phyloP scores from a whole-genome alignment of 2,888 invertebrate genomes.

The Lasiommata megera region DNA sequence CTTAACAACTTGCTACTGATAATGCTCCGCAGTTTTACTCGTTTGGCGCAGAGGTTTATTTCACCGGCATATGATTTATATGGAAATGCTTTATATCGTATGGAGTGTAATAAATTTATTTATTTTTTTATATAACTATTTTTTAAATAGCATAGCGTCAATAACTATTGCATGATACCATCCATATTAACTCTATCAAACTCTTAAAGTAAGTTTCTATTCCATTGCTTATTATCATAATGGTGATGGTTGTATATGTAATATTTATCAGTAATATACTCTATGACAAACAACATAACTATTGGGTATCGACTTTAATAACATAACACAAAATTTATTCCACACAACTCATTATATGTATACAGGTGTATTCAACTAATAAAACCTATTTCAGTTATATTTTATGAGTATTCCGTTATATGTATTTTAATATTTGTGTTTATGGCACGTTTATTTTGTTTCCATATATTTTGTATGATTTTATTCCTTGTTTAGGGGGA shows the following conservation, averaged over 20 bases:
- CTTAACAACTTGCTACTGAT: not conserved
- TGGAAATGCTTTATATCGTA: conserved; percentile 23
- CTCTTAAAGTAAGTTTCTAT: conserved; percentile 47
- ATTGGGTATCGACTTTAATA: conserved; percentile 6
- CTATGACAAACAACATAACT: conserved; percentile 10
- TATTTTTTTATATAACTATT: conserved; percentile 9
- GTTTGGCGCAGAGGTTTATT: conserved; percentile 18
- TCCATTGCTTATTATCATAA: conserved; percentile 71
- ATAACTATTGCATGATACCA: conserved; percentile 57
- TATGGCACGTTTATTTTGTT: conserved; percentile 35
- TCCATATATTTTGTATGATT: conserved; percentile 18
- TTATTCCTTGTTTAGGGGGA: not conserved
- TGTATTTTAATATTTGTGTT: conserved; percentile 26
- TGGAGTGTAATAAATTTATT: conserved; percentile 26
- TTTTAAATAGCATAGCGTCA: conserved; percentile 16
- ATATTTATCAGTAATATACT: conserved; percentile 26
- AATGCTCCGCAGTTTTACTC: not conserved
- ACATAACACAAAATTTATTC: conserved; percentile 3
- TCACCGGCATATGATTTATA: not conserved
- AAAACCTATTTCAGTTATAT: conserved; percentile 15
- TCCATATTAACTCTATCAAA: conserved; percentile 46
- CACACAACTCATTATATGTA: conserved; percentile 22
- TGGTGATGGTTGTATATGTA: conserved; percentile 77
- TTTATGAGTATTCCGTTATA: conserved; percentile 21
- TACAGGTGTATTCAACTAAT: conserved; percentile 25